Conservation (phyloP, 1,140 invertebrate genomes). For the Mamestra configurata region DNA sequence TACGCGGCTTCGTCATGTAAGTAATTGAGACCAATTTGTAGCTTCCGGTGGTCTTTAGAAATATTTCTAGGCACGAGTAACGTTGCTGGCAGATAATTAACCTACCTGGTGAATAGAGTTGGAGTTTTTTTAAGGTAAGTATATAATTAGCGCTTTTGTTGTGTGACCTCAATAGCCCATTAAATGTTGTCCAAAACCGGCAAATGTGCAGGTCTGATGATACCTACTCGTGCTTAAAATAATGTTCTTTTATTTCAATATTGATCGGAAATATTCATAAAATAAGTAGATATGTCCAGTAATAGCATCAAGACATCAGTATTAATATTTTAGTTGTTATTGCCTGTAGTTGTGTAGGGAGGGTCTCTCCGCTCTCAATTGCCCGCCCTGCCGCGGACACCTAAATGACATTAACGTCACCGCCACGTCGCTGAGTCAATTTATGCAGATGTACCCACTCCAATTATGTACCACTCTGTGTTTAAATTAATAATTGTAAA, state of each 20-base stretch:
- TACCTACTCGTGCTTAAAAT: no score
- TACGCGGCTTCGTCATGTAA: conserved; percentile 8
- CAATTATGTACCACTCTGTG: conserved; percentile 15
- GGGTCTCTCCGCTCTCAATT: neutral
- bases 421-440: conserved; percentile 20
- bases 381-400: conserved; percentile 35
- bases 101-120: no score
- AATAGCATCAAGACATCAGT: neutral
- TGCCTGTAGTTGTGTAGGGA: neutral
- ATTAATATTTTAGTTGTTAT: conserved; percentile 28
- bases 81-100: neutral
- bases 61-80: neutral
- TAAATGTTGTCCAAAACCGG: no score
- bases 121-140: no score
- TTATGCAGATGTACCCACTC: conserved; percentile 12
- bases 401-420: conserved; percentile 37
- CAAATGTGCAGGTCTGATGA: no score
- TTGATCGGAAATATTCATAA: neutral
- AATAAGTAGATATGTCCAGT: neutral
- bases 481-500: conserved; percentile 14
- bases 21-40: conserved; percentile 13
- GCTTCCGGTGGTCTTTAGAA: neutral
- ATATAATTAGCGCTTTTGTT: no score
- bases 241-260: neutral
- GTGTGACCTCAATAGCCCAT: no score